A percentile compares a stretch with the other conserved stretches of the same genome.
Evolutionary conservation across 1,140 invertebrate species (phyloP).

Genomic region (Cotesia chilonis): DNA sequence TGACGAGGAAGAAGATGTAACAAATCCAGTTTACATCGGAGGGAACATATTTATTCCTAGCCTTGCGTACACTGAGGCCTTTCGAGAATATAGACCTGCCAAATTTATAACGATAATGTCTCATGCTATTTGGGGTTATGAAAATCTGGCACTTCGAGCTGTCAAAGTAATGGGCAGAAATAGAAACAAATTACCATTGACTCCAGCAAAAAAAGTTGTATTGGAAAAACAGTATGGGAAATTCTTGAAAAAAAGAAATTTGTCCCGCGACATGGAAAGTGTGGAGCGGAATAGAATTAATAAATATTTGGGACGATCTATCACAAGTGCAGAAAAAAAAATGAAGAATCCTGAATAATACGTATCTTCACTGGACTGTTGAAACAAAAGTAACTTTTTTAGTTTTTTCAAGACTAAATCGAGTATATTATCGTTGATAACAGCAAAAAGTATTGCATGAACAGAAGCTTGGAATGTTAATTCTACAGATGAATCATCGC

Average conservation of each 20-base stretch:
- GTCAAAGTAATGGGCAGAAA: background rate
- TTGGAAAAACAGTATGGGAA: background rate
- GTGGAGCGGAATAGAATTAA: background rate
- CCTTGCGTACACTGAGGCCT: background rate
- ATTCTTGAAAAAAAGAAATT: background rate
- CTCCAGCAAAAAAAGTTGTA: background rate
- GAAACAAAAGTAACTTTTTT: too few species aligned
- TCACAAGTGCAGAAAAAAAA: background rate
- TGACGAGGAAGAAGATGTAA: background rate
- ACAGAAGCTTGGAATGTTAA: too few species aligned
- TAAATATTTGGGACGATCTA: background rate
- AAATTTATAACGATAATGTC: conserved; percentile 1
- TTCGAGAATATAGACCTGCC: background rate
- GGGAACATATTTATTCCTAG: background rate
- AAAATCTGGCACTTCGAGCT: background rate
- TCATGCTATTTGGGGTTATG: background rate
- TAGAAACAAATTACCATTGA: background rate
- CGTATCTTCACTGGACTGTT: too few species aligned
- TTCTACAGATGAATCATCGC: too few species aligned
- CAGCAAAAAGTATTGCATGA: too few species aligned
- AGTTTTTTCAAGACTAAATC: too few species aligned
- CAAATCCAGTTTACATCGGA: background rate
- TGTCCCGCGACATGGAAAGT: background rate
- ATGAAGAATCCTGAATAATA: too few species aligned
- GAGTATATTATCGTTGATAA: too few species aligned